A percentile compares a stretch with the other conserved stretches of the same genome.
Evolutionary conservation across 2,888 invertebrate genomes (phyloP).

Genomic region (Melieria picta): DNA sequence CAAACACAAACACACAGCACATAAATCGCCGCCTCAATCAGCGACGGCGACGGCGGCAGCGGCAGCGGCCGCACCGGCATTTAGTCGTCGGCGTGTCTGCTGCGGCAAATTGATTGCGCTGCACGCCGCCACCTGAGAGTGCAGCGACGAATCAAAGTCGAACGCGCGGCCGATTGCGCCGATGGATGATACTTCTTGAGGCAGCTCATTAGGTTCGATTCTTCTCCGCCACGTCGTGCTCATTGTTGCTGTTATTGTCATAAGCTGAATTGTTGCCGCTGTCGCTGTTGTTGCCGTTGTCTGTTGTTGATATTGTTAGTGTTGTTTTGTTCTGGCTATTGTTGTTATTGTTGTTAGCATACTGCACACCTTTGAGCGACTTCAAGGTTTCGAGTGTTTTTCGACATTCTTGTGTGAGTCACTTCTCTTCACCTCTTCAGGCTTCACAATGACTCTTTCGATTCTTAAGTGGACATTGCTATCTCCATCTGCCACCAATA

Average conservation of each 20-base stretch:
- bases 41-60: conserved; percentile 23
- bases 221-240: conserved; percentile 43
- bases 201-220: conserved; percentile 60
- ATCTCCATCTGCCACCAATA: no score
- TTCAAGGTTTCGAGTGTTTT: conserved; percentile 14
- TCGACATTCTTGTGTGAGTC: no score
- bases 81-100: not conserved
- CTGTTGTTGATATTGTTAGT: conserved; percentile 13
- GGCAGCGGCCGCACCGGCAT: not conserved
- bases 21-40: conserved; percentile 62
- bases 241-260: conserved; percentile 20
- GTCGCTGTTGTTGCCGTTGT: conserved; percentile 23
- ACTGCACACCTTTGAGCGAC: not conserved
- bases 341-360: not conserved
- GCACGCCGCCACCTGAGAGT: not conserved
- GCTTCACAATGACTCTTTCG: no score
- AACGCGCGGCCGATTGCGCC: conserved; percentile 7
- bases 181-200: conserved; percentile 23
- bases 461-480: no score
- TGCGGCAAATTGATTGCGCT: conserved; percentile 33
- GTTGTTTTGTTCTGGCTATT: conserved; percentile 8
- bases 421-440: no score
- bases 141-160: conserved; percentile 6
- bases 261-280: conserved; percentile 17
- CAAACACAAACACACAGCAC: conserved; percentile 17